Conservation (phyloP, 2,797 vertebrate species). For the Rhinella marina region DNA sequence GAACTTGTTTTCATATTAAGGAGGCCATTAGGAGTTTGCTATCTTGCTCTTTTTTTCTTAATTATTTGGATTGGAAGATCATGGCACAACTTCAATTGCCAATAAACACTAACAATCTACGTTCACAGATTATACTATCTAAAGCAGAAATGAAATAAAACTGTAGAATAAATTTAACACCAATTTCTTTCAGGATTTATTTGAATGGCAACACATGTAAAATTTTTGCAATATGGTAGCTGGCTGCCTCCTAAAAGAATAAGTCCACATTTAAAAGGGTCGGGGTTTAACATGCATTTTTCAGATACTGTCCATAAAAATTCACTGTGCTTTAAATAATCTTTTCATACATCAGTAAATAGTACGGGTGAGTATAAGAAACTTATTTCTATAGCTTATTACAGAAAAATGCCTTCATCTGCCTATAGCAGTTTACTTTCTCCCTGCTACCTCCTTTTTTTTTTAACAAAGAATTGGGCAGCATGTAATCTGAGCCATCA, state of each 20-base stretch:
- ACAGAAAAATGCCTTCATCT: no score
- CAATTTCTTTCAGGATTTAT: no score
- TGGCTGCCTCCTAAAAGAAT: neutral
- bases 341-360: no score
- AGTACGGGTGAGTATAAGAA: no score
- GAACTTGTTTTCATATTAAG: neutral
- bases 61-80: constrained; percentile 21
- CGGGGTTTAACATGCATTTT: no score
- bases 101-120: neutral
- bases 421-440: no score
- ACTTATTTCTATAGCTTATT: no score
- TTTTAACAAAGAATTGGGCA: no score
- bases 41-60: neutral
- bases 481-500: no score
- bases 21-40: constrained; percentile 3
- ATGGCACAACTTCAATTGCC: neutral
- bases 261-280: neutral
- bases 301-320: no score
- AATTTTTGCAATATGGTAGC: neutral
- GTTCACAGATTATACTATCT: neutral
- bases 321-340: no score
- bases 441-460: no score
- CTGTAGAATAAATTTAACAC: neutral
- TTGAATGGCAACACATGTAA: neutral
- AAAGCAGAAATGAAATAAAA: neutral